Percentiles rank a stretch among this genome's conserved stretches.
Evolutionary conservation across 2,888 invertebrate species (phyloP).

Genomic region (Dicroscelio sp.): DNA sequence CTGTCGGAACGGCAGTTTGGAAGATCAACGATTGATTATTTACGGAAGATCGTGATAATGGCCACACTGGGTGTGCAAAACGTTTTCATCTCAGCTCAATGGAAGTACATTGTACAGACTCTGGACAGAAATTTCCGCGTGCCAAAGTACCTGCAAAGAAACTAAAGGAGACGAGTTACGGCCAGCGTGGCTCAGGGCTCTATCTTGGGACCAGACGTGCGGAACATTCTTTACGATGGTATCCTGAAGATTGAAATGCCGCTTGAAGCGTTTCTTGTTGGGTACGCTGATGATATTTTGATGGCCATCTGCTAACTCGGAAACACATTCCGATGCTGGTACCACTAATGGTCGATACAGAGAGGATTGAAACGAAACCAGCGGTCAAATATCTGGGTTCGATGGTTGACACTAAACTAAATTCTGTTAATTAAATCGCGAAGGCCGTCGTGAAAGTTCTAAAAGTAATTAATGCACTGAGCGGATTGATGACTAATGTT

Average conservation of each 20-base stretch:
- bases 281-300: not conserved
- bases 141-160: not conserved
- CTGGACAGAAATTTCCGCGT: not conserved
- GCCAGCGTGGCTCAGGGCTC: conserved; percentile 77
- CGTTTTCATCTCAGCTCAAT: not conserved
- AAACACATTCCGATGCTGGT: conserved; percentile 71
- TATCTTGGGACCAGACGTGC: conserved; percentile 8
- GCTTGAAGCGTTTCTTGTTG: not conserved
- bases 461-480: conserved; percentile 54
- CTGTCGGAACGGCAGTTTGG: no score
- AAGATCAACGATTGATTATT: no score
- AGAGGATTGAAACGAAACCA: conserved; percentile 30
- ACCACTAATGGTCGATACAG: conserved; percentile 56
- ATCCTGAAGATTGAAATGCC: conserved; percentile 38
- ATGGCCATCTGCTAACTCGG: conserved; percentile 53
- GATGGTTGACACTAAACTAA: conserved; percentile 19
- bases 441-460: conserved; percentile 75
- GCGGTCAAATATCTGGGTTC: conserved; percentile 81
- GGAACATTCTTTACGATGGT: conserved; percentile 76
- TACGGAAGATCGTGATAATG: not conserved
- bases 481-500: conserved; percentile 60
- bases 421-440: conserved; percentile 50
- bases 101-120: not conserved
- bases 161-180: conserved; percentile 43
- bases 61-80: conserved; percentile 9